Evolutionary conservation across 2,888 invertebrate species (phyloP), one percentile per base, ranked within the genome.

Genomic region (Sinohyriopsis cumingii): DNA sequence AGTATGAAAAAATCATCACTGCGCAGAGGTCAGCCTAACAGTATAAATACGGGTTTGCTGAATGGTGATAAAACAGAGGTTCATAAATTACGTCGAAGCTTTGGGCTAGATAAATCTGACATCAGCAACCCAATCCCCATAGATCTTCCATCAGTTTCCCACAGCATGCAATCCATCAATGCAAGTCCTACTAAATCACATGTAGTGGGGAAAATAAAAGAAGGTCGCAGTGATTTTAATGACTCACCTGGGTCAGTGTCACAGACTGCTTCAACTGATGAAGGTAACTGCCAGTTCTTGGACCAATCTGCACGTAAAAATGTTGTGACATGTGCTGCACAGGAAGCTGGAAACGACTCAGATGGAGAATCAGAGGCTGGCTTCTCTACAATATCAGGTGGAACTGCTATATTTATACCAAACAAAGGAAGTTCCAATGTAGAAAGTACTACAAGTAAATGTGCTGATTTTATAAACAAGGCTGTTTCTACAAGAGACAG

Each of bases 11-110:
- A 78, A 55, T 63, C 71, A 6, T 72, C 74, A 33, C 67, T 85
- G 19, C 73, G 75, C 59, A 76, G 87, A 53, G 88, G 87, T 1
- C 75, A 77, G 56, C 88, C 88, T 9, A 88, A 87, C 76, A 84
- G 86, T 19, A 66, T 86, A 20, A 77, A 74, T 55, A 82, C 82
- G 61, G 88, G 87, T 6, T 73, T 87, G 63, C 67, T 81, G 60
- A 79, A 81, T 55, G 82, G 82, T 2, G 77, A 82, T 66, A 70
- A 77, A n/a, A 72, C 68, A 53, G 78, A 82, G 57, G 76, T 81
- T 15, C 74, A 74, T 33, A 83, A 82, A 63, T 68, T 82, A 54
- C 65, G 84, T n/a, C 65, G 82, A 57, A 84, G 84, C 65, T 81
- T 84, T 75, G 80, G 80, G 20, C 65, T 79, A n/a, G 83, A 82